phyloP scores from a whole-genome alignment of 1,140 invertebrate species.

The Nixonia krombeini region DNA sequence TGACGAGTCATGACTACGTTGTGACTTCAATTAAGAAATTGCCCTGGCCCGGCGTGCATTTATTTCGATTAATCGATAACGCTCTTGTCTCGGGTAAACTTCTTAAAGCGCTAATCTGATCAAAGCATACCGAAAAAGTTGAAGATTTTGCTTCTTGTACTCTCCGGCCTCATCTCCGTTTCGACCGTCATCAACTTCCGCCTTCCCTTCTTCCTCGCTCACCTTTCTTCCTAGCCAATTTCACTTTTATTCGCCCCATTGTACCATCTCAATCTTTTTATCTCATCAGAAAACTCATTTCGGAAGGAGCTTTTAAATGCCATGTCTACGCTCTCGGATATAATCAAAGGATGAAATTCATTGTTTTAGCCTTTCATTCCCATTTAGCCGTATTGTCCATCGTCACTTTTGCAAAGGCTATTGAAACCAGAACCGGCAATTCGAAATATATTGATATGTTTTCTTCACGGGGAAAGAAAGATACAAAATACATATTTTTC shows the following conservation, averaged over 20 bases:
- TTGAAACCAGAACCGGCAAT: too few species aligned
- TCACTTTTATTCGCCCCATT: slow-evolving; percentile 12
- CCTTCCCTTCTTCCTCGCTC: neutral
- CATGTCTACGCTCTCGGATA: neutral
- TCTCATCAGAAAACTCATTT: slow-evolving; percentile 16
- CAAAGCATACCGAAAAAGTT: neutral
- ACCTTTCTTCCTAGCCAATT: slow-evolving; percentile 1
- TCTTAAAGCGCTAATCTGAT: neutral
- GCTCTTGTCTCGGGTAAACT: neutral
- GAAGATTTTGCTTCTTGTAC: neutral
- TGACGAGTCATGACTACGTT: slow-evolving; percentile 17
- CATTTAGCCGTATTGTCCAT: too few species aligned
- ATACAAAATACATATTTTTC: too few species aligned
- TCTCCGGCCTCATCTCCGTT: neutral
- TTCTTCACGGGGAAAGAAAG: too few species aligned
- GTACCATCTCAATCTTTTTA: slow-evolving; percentile 11
- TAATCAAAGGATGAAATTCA: slow-evolving; percentile 6
- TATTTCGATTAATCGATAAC: slow-evolving; percentile 9
- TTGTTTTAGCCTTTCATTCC: neutral
- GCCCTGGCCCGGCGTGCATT: slow-evolving; percentile 28
- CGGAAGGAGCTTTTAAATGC: slow-evolving; percentile 17
- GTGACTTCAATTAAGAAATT: slow-evolving; percentile 61
- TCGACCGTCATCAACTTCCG: neutral
- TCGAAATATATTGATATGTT: too few species aligned
- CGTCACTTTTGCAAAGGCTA: too few species aligned